phyloP scores from a whole-genome alignment of 2,113 vertebrate genomes.

The Barbus barbus region DNA sequence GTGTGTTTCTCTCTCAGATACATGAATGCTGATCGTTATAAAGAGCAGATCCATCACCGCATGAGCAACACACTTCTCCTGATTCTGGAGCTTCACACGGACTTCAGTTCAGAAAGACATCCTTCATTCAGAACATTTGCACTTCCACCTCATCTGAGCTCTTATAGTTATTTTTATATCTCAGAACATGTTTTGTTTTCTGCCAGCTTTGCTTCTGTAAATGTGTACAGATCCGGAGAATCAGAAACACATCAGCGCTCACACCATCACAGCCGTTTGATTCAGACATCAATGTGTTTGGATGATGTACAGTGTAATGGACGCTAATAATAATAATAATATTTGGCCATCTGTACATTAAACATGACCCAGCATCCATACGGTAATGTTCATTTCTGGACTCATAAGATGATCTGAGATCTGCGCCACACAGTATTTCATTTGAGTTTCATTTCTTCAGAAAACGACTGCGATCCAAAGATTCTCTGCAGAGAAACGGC shows the following conservation, averaged over 20 bases:
- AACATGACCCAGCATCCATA: background rate
- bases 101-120: too few species aligned
- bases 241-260: background rate
- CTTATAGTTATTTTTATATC: too few species aligned
- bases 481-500: background rate
- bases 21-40: too few species aligned
- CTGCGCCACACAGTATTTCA: background rate
- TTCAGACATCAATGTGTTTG: background rate
- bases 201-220: background rate
- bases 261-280: background rate
- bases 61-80: too few species aligned
- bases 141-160: too few species aligned
- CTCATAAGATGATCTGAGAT: background rate
- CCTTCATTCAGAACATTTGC: too few species aligned
- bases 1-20: too few species aligned
- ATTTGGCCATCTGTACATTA: background rate
- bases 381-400: too few species aligned
- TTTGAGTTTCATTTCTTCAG: background rate
- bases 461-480: slow-evolving; percentile 1
- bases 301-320: background rate
- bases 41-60: too few species aligned
- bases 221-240: background rate
- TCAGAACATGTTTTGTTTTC: too few species aligned
- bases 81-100: too few species aligned
- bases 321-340: background rate